Base-by-base conservation (phyloP, 2,797 vertebrate genomes). In the Neoniphon sammara region DNA sequence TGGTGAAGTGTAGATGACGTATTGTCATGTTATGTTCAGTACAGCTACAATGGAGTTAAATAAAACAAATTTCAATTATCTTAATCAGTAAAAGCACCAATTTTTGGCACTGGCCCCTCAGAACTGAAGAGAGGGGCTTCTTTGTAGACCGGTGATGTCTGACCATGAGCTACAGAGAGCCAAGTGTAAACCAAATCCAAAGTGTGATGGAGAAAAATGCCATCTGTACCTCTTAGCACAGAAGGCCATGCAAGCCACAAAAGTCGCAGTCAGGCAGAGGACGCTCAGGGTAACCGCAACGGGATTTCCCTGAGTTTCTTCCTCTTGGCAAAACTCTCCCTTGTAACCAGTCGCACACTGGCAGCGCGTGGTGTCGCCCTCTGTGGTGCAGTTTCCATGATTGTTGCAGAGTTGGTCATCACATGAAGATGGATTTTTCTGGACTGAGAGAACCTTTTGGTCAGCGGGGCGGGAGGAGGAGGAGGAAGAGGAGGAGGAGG, bases 321-420 rank as follows among this genome's bases (percentile, higher is more conserved):
- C 53, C 36, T 93, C 92, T 76, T 97, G 92, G 1, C 97, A 99
- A 75, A 90, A 94, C 66, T 94, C 88, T 0, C 96, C 96, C 0
- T 70, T 88, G 36, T 95, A 96, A 9, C 94, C 96, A 18, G 83
- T 17, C 10, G 50, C 2, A 0, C 97, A 98, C 66, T 85, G 90
- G 62, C 97, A 98, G 2, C 6, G 91, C 9, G 81, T 83, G 23
- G 21, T 73, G 18, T 83, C 81, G 0, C 87, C 92, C 39, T 93
- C 91, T 0, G 79, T 39, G 18, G 90, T 67, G 4, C 97, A 97
- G n/a, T 18, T 78, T 21, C 96, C 96, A 0, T 82, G 94, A 47
- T 92, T 78, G 0, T 85, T 93, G 74, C 97, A 98, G 21, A 0
- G 73, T 14, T 89, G 77, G 15, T 73, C 21, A n/a, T 79, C 82